Percentiles rank a stretch among this genome's conserved stretches.
These are phyloP conservation scores for Xanthorhoe spadicearia DNA, from an alignment of 2,888 invertebrate species.

Conservation along the genomic window DNA sequence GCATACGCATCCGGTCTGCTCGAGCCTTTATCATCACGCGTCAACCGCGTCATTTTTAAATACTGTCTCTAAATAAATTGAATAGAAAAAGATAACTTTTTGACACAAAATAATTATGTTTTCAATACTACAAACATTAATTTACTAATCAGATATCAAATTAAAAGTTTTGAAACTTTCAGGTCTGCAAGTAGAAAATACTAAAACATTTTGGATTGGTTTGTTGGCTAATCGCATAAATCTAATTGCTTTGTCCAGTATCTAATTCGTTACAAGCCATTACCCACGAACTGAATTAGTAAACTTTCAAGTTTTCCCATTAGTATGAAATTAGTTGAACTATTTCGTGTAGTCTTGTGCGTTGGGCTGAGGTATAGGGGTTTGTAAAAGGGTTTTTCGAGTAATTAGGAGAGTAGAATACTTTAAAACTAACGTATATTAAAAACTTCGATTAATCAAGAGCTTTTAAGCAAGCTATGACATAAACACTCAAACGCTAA, in stretches of 20 bases:
- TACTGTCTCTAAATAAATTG: no score
- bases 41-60: no score
- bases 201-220: slow-evolving; percentile 11
- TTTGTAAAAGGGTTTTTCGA: neutral
- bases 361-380: neutral
- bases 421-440: no score
- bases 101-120: no score
- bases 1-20: no score
- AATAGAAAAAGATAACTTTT: no score
- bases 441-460: no score
- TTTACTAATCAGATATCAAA: neutral
- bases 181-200: neutral
- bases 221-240: neutral
- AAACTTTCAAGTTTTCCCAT: slow-evolving; percentile 29
- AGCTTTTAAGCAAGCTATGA: neutral
- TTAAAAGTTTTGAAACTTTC: neutral
- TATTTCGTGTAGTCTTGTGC: slow-evolving; percentile 15
- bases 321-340: slow-evolving; percentile 29
- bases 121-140: no score
- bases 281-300: slow-evolving; percentile 18
- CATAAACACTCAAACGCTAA: neutral
- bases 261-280: slow-evolving; percentile 19
- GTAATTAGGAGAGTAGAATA: no score
- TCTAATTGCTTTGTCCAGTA: slow-evolving; percentile 11
- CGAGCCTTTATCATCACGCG: no score